A percentile compares a stretch with the other conserved stretches of the same genome.
These are phyloP conservation scores for Stylophora pistillata DNA, from an alignment of 64 coral and sea anemone species.

Conservation along the genomic window DNA sequence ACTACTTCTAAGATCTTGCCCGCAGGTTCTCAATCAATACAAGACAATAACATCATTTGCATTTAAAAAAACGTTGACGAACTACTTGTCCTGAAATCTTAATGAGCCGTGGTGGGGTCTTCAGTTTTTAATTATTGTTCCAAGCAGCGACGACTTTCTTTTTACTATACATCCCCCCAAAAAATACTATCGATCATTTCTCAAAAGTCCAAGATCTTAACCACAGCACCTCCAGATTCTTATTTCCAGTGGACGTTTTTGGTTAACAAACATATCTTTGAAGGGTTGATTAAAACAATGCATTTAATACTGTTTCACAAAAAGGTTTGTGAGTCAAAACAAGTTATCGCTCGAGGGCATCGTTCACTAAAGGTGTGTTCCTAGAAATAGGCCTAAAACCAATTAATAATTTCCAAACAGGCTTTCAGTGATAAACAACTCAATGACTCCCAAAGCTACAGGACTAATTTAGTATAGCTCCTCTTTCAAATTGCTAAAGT, in stretches of 20 bases:
- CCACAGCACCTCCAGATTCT: neutral
- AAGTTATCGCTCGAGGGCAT: constrained; percentile 29
- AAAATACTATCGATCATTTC: neutral
- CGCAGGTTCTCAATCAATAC: constrained; percentile 35
- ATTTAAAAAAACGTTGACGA: neutral
- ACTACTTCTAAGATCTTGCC: neutral
- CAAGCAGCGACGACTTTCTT: neutral
- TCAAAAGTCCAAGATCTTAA: neutral
- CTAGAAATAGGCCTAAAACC: neutral
- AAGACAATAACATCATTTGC: constrained; percentile 29
- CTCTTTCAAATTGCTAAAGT: neutral
- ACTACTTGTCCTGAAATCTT: neutral
- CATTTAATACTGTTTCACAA: neutral
- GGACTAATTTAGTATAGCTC: too few relatives aligned
- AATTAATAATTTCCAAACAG: neutral
- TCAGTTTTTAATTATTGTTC: neutral
- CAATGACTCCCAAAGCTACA: too few relatives aligned
- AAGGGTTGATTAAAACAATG: neutral
- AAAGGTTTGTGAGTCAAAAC: constrained; percentile 28
- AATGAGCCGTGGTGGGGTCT: neutral
- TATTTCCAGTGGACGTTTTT: neutral
- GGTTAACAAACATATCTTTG: neutral
- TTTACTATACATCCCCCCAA: neutral
- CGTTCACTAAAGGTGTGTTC: neutral
- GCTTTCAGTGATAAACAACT: neutral